Conservation (phyloP, 1,140 invertebrate genomes). For the Magallana angulata region DNA sequence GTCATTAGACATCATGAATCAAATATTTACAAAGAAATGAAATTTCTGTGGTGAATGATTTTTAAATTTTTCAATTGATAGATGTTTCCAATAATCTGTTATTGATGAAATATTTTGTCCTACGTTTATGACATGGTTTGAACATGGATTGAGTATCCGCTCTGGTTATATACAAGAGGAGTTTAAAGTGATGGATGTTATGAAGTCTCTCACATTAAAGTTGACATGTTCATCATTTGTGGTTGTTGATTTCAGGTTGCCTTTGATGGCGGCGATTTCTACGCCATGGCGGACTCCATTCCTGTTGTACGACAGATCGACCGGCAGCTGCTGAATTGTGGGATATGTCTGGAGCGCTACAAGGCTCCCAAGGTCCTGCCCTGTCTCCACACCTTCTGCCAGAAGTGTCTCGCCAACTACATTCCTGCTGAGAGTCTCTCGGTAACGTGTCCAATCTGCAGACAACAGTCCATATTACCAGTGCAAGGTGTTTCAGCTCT, state of each 20-base stretch:
- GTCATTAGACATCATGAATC: conserved; percentile 8
- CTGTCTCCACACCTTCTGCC: conserved; percentile 96
- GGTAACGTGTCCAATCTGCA: conserved; percentile 82
- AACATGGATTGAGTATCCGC: no score
- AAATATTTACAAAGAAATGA: conserved; percentile 20
- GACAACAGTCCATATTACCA: conserved; percentile 82
- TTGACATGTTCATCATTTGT: conserved; percentile 21
- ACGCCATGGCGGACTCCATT: conserved; percentile 62
- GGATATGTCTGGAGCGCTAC: conserved; percentile 85
- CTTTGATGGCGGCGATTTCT: conserved; percentile 46
- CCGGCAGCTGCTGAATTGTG: conserved; percentile 79
- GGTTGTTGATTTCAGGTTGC: conserved; percentile 53
- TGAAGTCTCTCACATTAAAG: neutral
- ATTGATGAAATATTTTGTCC: no score
- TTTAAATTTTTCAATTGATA: neutral
- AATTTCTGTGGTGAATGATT: neutral
- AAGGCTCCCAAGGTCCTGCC: conserved; percentile 90
- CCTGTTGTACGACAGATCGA: conserved; percentile 69
- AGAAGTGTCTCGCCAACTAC: conserved; percentile 89
- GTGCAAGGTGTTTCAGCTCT: conserved; percentile 81
- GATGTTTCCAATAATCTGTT: no score
- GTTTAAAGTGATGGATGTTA: neutral
- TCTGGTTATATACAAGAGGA: neutral
- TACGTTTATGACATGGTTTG: no score
- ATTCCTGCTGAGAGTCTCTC: conserved; percentile 85